phyloP scores from a whole-genome alignment of 1,140 invertebrate species.

The Doryteuthis pealeii region DNA sequence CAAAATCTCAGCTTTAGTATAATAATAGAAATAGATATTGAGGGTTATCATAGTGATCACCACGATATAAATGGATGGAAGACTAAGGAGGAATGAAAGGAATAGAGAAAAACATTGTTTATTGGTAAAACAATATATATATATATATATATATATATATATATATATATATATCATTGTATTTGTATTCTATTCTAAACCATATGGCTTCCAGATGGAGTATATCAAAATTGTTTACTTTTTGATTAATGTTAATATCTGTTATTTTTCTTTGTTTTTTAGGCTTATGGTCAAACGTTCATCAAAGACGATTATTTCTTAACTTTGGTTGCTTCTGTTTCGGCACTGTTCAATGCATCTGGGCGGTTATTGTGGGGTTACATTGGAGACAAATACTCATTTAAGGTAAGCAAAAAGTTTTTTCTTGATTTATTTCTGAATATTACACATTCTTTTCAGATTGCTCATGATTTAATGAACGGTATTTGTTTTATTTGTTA shows the following conservation, averaged over 20 bases:
- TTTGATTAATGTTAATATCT: background rate
- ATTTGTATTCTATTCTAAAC: too few species aligned
- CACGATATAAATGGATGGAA: too few species aligned
- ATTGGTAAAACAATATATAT: too few species aligned
- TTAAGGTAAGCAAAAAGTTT: constrained; percentile 44
- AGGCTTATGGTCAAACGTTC: constrained; percentile 52
- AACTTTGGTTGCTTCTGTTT: constrained; percentile 60
- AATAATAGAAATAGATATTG: too few species aligned
- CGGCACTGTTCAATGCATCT: constrained; percentile 60
- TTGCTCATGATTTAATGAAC: background rate
- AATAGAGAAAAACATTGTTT: too few species aligned
- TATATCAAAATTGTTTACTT: too few species aligned
- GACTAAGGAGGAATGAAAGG: too few species aligned
- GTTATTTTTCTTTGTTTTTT: constrained; percentile 14
- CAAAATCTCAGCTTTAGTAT: too few species aligned
- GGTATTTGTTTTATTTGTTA: background rate
- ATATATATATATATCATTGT: too few species aligned
- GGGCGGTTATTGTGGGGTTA: constrained; percentile 62
- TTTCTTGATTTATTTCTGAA: constrained; percentile 12
- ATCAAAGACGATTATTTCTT: constrained; percentile 62
- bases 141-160: too few species aligned
- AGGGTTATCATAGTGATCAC: too few species aligned
- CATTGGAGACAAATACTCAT: constrained; percentile 59
- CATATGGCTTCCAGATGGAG: too few species aligned
- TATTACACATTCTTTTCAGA: background rate